Evolutionary conservation across 2,888 invertebrate species (phyloP).

Genomic region (Dinocampus coccinellae): DNA sequence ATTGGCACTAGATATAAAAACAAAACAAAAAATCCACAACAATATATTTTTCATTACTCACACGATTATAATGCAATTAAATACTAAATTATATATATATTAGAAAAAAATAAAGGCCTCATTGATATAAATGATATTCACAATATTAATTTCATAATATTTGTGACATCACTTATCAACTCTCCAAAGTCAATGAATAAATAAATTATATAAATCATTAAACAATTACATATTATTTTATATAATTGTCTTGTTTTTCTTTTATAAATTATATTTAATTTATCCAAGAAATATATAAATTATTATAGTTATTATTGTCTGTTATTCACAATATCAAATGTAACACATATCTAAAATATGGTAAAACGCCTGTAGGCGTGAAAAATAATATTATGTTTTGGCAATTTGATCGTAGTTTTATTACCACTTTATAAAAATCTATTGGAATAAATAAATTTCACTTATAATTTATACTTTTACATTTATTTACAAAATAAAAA

Average conservation of each 20-base stretch:
- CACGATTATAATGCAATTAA: background rate
- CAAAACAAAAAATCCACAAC: background rate
- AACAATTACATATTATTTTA: background rate
- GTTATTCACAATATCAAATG: background rate
- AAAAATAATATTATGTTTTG: conserved; percentile 1
- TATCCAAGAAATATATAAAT: background rate
- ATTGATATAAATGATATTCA: too few species aligned
- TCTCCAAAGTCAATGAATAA: too few species aligned
- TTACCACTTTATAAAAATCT: background rate
- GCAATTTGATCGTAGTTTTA: background rate
- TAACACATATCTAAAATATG: too few species aligned
- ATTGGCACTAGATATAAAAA: conserved; percentile 7
- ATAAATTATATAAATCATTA: background rate
- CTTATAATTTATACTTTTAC: background rate
- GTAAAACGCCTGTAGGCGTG: conserved; percentile 4
- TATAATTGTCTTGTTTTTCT: background rate
- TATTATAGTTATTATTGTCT: background rate
- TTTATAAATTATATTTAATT: background rate
- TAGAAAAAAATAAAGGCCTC: too few species aligned
- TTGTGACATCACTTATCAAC: too few species aligned
- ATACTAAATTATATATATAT: too few species aligned
- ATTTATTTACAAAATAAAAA: background rate
- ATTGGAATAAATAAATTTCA: background rate
- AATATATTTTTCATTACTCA: background rate
- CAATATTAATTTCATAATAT: too few species aligned